A percentile compares a stretch with the other conserved stretches of the same genome.
phyloP scores from a whole-genome alignment of 2,113 vertebrate species.

The Verasper variegatus region DNA sequence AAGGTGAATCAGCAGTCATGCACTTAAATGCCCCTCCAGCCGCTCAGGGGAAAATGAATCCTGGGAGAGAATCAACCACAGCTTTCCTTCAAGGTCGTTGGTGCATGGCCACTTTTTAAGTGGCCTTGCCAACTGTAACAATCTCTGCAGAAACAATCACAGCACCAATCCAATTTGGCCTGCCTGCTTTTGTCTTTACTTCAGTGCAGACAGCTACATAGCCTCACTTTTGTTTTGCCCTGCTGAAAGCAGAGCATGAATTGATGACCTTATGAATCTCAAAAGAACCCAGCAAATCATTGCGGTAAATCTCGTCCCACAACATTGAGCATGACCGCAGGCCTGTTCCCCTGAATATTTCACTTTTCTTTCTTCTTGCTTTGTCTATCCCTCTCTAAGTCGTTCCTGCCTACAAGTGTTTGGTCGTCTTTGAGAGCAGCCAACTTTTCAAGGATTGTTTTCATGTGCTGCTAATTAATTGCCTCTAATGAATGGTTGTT shows the following conservation, averaged over 20 bases:
- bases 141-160: constrained; percentile 68
- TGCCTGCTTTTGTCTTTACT: constrained; percentile 33
- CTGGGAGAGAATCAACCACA: constrained; percentile 48
- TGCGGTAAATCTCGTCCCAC: constrained; percentile 64
- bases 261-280: constrained; percentile 78
- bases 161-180: constrained; percentile 71
- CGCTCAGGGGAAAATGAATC: constrained; percentile 54
- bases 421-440: constrained; percentile 38
- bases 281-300: constrained; percentile 69
- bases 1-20: constrained; percentile 60
- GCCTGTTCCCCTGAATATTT: constrained; percentile 41
- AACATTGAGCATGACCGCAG: constrained; percentile 69
- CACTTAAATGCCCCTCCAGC: constrained; percentile 50
- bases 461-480: constrained; percentile 69
- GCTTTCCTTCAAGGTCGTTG: constrained; percentile 69
- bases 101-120: constrained; percentile 62
- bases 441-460: constrained; percentile 59
- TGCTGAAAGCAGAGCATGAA: constrained; percentile 65
- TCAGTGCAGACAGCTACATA: constrained; percentile 37
- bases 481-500: constrained; percentile 71
- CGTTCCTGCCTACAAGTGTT: constrained; percentile 25
- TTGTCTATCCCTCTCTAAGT: constrained; percentile 18
- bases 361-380: constrained; percentile 19
- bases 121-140: constrained; percentile 65
- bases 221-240: constrained; percentile 62